Evolutionary conservation across 2,113 vertebrate genomes (phyloP).

Genomic region (Nerophis lumbriciformis): DNA sequence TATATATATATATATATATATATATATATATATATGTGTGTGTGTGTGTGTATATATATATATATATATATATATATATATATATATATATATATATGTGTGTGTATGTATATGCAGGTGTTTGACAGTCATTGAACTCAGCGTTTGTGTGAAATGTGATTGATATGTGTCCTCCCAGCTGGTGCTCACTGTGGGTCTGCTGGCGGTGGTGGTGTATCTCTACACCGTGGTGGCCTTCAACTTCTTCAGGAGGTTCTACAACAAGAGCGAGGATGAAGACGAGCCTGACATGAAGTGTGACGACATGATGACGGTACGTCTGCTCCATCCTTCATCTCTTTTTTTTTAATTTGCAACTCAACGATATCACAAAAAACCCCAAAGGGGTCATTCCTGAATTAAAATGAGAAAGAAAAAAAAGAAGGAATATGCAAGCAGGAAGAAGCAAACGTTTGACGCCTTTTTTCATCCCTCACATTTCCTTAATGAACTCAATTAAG

Average conservation of each 20-base stretch:
- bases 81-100: no score
- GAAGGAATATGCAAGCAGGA: neutral
- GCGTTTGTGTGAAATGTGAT: neutral
- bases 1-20: no score
- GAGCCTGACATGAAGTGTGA: constrained; percentile 98
- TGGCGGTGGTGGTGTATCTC: constrained; percentile 94
- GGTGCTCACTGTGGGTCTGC: constrained; percentile 89
- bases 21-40: no score
- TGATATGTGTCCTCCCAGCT: constrained; percentile 64
- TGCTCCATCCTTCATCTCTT: neutral
- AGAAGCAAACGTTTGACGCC: neutral
- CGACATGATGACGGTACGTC: constrained; percentile 93
- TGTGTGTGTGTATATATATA: no score
- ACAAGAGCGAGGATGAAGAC: constrained; percentile 94
- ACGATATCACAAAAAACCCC: no score
- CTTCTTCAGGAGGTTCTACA: constrained; percentile 99
- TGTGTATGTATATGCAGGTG: no score
- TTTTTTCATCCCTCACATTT: no score
- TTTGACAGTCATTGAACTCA: neutral
- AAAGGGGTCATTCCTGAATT: neutral
- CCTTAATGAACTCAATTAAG: no score
- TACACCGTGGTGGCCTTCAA: constrained; percentile 98
- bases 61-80: no score
- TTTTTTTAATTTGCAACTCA: no score
- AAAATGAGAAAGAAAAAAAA: neutral